phyloP scores from a whole-genome alignment of 2,888 invertebrate genomes.

The Isotomurus palustris region DNA sequence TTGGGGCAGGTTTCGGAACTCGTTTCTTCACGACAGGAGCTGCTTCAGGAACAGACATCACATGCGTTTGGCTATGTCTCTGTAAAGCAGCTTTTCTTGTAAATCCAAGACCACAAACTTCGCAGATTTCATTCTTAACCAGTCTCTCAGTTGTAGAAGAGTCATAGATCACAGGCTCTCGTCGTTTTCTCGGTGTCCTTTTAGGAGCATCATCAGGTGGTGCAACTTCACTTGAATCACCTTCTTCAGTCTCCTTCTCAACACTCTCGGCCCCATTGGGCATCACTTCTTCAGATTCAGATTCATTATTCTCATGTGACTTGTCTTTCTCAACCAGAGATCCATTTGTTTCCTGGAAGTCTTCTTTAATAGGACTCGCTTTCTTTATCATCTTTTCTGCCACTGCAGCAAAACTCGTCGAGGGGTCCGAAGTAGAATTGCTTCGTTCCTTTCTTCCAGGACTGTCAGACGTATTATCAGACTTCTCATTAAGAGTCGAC shows the following conservation, averaged over 20 bases:
- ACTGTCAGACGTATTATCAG: too few relatives aligned
- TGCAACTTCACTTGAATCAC: not conserved
- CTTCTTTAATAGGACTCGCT: too few relatives aligned
- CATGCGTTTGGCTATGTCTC: not conserved
- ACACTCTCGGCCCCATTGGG: not conserved
- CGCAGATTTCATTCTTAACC: not conserved
- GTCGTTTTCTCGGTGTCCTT: not conserved
- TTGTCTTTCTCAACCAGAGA: too few relatives aligned
- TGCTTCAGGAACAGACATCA: not conserved
- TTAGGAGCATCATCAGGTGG: not conserved
- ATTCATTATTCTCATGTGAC: not conserved
- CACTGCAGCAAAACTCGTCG: too few relatives aligned
- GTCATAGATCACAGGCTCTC: too few relatives aligned
- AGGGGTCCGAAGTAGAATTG: too few relatives aligned
- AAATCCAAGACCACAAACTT: constrained; percentile 6
- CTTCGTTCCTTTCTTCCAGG: too few relatives aligned
- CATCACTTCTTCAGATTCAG: not conserved
- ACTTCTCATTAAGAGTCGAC: too few relatives aligned
- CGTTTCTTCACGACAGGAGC: not conserved
- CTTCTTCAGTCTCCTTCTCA: not conserved
- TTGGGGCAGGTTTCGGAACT: not conserved
- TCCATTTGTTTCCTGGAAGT: too few relatives aligned
- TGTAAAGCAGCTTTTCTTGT: not conserved
- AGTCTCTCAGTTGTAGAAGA: not conserved
- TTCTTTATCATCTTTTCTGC: too few relatives aligned